Base-by-base conservation (phyloP, 2,113 vertebrate species). In the Irena cyanogastra region DNA sequence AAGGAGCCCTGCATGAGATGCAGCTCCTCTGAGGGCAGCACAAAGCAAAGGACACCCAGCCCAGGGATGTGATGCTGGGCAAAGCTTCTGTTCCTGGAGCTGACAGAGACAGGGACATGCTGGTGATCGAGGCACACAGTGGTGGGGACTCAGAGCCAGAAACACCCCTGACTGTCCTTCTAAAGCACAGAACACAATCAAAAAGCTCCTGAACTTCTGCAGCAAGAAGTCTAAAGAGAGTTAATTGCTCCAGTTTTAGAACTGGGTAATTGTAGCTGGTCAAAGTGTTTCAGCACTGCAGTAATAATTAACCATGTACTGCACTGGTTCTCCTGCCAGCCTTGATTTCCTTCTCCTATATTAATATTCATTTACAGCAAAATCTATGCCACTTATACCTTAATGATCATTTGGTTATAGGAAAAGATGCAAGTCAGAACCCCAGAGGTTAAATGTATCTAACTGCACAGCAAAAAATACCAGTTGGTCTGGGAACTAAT, bases 191-290 rank as follows among this genome's bases (percentile, higher is more conserved):
- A 84, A 22, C 52, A 37, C 63, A 49, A 27, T 13, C 83, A 37
- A 15, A 39, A 54, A 81, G 81, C 37, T 42, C 50, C 63, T 6
- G 6, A 0, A 3, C 35, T 69, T 61, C 66, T 60, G 60, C 82
- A 83, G 84, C 30, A 69, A 41, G 31, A 60, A 42, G 11, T 47
- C 82, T 41, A 39, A 72, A 54, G 89, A 91, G 50, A 76, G 70
- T 88, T 80, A 87, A 77, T 77, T 88, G 71, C 91, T 95, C 63
- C 50, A 26, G 20, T 77, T 95, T 94, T 76, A 90, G 81, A 95
- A 88, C 4, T 83, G 66, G 63, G 39, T 91, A 94, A 88, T 83
- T 91, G 76, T 33, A 83, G 42, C 39, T 39, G 79, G 90, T 80
- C 75, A 70, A 87, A 94, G 63, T 37, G 39, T 74, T 94, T 90